phyloP scores from a whole-genome alignment of 2,113 vertebrate genomes.

The Perca schrenkii region DNA sequence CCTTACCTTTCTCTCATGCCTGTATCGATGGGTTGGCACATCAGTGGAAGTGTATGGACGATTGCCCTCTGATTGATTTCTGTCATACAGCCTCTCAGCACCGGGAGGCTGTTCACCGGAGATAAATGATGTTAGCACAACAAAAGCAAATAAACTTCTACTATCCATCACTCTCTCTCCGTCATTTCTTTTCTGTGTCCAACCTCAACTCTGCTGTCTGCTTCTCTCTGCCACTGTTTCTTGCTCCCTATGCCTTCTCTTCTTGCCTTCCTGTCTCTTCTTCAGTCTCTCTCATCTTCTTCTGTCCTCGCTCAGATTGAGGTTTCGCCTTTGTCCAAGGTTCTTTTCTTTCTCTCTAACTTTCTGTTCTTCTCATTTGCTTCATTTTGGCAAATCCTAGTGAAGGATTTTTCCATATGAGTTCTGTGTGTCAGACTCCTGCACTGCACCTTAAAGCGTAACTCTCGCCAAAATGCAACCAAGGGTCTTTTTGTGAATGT shows the following conservation, averaged over 20 bases:
- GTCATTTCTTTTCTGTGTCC: slow-evolving; percentile 30
- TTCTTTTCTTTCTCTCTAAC: background rate
- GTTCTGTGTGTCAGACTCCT: background rate
- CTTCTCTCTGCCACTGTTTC: slow-evolving; percentile 10
- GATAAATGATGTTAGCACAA: slow-evolving; percentile 76
- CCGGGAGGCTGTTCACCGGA: slow-evolving; percentile 66
- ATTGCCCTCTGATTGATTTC: slow-evolving; percentile 81
- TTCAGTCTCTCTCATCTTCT: background rate
- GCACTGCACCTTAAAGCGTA: no score
- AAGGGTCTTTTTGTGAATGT: no score
- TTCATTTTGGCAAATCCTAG: background rate
- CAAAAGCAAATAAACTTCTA: slow-evolving; percentile 74
- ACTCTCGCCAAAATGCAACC: no score
- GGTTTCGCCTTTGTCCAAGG: background rate
- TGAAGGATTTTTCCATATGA: background rate
- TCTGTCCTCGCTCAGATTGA: background rate
- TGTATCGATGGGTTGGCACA: slow-evolving; percentile 65
- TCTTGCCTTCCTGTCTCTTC: background rate
- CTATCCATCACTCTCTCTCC: slow-evolving; percentile 60
- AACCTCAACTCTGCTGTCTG: slow-evolving; percentile 39
- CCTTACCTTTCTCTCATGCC: slow-evolving; percentile 17
- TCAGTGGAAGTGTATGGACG: slow-evolving; percentile 69
- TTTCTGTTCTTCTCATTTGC: background rate
- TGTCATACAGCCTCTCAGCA: slow-evolving; percentile 70
- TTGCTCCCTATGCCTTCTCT: background rate